Evolutionary conservation across 2,113 vertebrate species (phyloP).

Genomic region (Muntiacus muntjak): DNA sequence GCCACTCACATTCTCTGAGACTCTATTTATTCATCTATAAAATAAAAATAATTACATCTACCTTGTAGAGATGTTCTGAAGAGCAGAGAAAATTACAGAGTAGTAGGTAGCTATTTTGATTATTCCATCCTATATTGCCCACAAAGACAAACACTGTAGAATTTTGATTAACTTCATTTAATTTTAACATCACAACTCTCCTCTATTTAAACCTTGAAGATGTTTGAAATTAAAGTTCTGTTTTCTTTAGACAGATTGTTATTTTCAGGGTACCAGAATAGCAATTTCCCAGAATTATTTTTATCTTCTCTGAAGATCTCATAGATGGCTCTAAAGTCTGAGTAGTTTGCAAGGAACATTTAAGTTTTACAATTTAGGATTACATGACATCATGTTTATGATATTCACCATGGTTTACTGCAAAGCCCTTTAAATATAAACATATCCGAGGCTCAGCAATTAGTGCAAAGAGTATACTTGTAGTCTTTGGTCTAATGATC

Average conservation of each 20-base stretch:
- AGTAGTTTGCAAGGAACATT: neutral
- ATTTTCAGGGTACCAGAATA: neutral
- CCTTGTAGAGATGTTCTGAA: neutral
- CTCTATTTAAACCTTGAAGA: neutral
- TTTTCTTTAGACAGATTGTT: neutral
- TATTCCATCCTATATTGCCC: neutral
- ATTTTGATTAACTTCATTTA: constrained; percentile 9
- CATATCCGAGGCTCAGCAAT: neutral
- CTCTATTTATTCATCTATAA: neutral
- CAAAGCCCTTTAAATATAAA: neutral
- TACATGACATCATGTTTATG: neutral
- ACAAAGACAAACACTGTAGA: neutral
- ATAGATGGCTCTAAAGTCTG: neutral
- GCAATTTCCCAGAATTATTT: neutral
- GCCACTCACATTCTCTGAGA: neutral
- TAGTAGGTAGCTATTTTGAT: neutral
- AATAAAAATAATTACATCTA: neutral
- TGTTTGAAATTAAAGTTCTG: neutral
- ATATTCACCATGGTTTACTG: neutral
- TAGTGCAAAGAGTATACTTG: neutral
- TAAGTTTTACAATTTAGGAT: neutral
- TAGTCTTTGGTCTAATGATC: neutral
- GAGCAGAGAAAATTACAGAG: neutral
- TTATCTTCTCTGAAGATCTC: neutral
- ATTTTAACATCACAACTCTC: neutral